phyloP scores from a whole-genome alignment of 2,797 vertebrate genomes.

The Astyanax mexicanus region DNA sequence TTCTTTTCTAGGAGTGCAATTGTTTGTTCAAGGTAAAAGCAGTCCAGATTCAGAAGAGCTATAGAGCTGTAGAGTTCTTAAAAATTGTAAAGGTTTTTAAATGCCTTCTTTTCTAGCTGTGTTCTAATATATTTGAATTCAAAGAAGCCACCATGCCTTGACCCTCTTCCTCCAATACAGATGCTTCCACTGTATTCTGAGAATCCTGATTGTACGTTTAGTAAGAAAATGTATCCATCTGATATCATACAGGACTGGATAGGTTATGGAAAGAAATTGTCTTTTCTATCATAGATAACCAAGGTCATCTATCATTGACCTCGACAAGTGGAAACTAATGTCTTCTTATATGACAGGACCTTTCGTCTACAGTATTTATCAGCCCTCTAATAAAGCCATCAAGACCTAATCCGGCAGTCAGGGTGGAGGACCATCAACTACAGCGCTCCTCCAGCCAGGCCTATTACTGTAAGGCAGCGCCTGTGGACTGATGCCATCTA shows the following conservation, averaged over 20 bases:
- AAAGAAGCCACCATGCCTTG: background rate
- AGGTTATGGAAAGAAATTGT: conserved; percentile 56
- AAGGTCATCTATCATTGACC: conserved; percentile 76
- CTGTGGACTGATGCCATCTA: background rate
- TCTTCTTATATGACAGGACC: conserved; percentile 73
- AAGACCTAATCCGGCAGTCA: conserved; percentile 36
- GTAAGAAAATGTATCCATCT: background rate
- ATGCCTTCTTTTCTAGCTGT: background rate
- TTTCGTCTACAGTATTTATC: conserved; percentile 78
- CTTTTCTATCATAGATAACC: conserved; percentile 71
- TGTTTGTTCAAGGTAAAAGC: no score
- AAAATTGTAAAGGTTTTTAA: no score
- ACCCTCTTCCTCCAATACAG: background rate
- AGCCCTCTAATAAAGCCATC: conserved; percentile 67
- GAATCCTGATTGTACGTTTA: background rate
- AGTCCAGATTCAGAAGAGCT: no score
- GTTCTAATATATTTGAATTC: background rate
- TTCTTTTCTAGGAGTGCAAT: no score
- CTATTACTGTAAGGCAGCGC: background rate
- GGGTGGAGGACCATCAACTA: background rate
- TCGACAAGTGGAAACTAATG: conserved; percentile 62
- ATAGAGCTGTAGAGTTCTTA: no score
- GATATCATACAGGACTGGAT: conserved; percentile 7
- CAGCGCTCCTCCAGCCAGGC: background rate
- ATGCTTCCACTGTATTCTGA: background rate